Percentiles rank a stretch among this genome's conserved stretches.
Conservation (phyloP, 2,888 invertebrate species). For the Drosophila subsilvestris region DNA sequence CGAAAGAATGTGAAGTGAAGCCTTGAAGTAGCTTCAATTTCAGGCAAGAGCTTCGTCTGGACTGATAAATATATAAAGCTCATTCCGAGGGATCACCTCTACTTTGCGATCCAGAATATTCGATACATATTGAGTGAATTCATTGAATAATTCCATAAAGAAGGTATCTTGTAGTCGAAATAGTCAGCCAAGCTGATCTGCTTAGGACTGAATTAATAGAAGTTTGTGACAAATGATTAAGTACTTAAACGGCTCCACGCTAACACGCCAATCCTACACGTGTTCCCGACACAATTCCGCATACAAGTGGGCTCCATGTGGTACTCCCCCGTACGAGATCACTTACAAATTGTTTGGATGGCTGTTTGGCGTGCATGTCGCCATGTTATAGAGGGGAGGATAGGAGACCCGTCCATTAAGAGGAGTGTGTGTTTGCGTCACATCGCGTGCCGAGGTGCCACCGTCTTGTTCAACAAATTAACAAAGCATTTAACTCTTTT, state of each 20-base stretch:
- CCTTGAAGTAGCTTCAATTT: neutral
- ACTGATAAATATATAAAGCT: too few relatives aligned
- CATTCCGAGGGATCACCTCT: too few relatives aligned
- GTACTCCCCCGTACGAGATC: slow-evolving; percentile 1
- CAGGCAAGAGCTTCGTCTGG: neutral
- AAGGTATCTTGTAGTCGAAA: neutral
- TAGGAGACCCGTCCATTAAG: slow-evolving; percentile 1
- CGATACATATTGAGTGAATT: too few relatives aligned
- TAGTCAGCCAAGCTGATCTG: neutral
- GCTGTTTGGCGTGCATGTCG: slow-evolving; percentile 25
- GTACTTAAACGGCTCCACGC: neutral
- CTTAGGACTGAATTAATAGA: slow-evolving; percentile 20
- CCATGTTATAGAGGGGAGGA: neutral
- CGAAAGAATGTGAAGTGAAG: neutral
- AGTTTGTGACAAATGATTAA: slow-evolving; percentile 14
- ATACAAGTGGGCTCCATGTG: neutral
- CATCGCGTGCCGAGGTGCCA: slow-evolving; percentile 16
- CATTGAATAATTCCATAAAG: too few relatives aligned
- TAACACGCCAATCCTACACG: neutral
- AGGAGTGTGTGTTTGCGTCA: slow-evolving; percentile 32
- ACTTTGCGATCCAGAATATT: too few relatives aligned
- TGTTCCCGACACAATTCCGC: neutral
- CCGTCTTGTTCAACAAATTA: slow-evolving; percentile 17
- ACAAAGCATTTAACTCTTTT: slow-evolving; percentile 15
- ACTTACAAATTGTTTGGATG: slow-evolving; percentile 48